Conservation (phyloP, 2,888 invertebrate species). For the Lapara coniferarum region DNA sequence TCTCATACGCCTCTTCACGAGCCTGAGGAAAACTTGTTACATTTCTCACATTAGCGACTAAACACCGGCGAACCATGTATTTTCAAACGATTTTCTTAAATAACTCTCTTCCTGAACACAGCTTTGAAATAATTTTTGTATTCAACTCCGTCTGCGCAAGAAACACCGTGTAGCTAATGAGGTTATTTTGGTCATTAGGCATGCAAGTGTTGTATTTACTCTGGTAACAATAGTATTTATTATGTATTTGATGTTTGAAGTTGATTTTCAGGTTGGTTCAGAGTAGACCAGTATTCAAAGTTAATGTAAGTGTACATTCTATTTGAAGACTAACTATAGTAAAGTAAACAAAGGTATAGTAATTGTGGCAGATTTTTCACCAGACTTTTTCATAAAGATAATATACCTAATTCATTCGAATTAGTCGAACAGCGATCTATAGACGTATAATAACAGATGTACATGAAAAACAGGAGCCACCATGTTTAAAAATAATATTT, state of each 20-base stretch:
- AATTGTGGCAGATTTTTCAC: too few relatives aligned
- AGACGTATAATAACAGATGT: too few relatives aligned
- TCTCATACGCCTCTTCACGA: slow-evolving; percentile 42
- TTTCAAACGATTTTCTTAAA: slow-evolving; percentile 25
- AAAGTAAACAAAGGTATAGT: too few relatives aligned
- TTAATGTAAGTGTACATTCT: too few relatives aligned
- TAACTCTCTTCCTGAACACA: slow-evolving; percentile 23
- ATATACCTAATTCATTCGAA: too few relatives aligned
- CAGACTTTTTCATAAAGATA: too few relatives aligned
- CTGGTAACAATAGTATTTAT: slow-evolving; percentile 25
- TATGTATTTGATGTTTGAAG: neutral
- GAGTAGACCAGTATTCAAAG: too few relatives aligned
- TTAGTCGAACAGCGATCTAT: too few relatives aligned
- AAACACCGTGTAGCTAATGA: slow-evolving; percentile 6
- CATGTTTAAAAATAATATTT: too few relatives aligned
- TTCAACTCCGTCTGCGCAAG: neutral
- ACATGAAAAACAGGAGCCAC: too few relatives aligned
- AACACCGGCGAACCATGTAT: slow-evolving; percentile 19
- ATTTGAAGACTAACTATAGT: too few relatives aligned
- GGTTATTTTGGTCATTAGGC: slow-evolving; percentile 20
- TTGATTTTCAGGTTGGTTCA: neutral
- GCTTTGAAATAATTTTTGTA: slow-evolving; percentile 14
- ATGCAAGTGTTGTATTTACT: slow-evolving; percentile 14
- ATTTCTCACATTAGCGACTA: slow-evolving; percentile 28
- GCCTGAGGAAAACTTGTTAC: slow-evolving; percentile 28